Evolutionary conservation across 2,888 invertebrate genomes (phyloP), one percentile per base, ranked within the genome.

Genomic region (Oxycera nigricornis): DNA sequence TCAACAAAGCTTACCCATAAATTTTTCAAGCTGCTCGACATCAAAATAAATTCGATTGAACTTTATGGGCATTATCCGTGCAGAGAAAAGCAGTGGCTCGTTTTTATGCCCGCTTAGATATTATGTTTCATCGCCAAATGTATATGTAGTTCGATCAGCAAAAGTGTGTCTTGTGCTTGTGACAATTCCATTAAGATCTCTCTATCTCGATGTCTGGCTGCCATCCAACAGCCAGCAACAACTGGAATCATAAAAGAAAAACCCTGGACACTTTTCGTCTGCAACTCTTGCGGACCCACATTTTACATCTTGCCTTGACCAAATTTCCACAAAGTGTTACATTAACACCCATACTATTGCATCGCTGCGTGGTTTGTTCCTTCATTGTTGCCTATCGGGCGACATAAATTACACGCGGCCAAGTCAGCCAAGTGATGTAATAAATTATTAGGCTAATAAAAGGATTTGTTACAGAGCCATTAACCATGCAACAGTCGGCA

Each of bases 391-490:
- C 62, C 39, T 67, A 67, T 67, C 46, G 41, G 62, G 62, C 26
- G 46, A 67, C 67, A 41, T 67, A 68, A 46, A 68, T 68, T 68
- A 17, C 22, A n/a, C n/a, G 39, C 22, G 62, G 6, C 6, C n/a
- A n/a, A n/a, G n/a, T n/a, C 39, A 62, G 62, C 22, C 28, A 28
- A 30, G 30, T 30, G 68, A 68, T 50, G 50, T 17, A 68, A 68
- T 68, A 52, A 68, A 50, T 50, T 41, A 28, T 50, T 68, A 68
- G 39, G 52, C 50, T 68, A 68, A 68, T 68, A 68, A 68, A 68
- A 68, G 68, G 50, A 50, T 68, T 50, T 62, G 62, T 62, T 62
- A 62, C 62, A 62, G 35, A 24, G 14, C 31, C 62, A 35, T 35
- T 35, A 62, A 62, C 7, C 62, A 35, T 62, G 39, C 22, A 62